Evolutionary conservation across 2,797 vertebrate species (phyloP).

Genomic region (Pangasius larnaudii): DNA sequence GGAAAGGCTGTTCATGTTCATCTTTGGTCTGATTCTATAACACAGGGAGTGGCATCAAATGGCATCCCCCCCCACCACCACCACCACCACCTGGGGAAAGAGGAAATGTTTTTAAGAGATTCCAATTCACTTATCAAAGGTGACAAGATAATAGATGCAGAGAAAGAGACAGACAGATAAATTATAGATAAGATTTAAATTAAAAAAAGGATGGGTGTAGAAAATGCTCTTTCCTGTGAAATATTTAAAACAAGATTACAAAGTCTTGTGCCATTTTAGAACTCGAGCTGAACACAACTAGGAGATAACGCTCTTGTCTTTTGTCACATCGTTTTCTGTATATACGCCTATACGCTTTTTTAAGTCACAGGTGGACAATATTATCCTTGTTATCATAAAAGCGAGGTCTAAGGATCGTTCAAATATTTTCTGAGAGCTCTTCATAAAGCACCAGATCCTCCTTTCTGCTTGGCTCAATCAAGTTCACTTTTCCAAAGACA

Average conservation of each 20-base stretch:
- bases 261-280: not conserved
- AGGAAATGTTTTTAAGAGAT: not conserved
- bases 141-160: slow-evolving; percentile 8
- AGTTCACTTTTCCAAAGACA: not conserved
- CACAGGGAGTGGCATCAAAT: not conserved
- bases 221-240: not conserved
- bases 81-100: not conserved
- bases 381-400: not conserved
- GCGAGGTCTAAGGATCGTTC: not conserved
- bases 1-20: not conserved
- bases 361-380: not conserved
- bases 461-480: not conserved
- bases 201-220: not conserved
- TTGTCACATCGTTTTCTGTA: not conserved
- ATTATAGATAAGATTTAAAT: not conserved
- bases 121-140: not conserved
- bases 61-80: not conserved
- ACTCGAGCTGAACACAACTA: not conserved
- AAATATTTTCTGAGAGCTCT: slow-evolving; percentile 2
- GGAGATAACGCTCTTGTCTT: not conserved
- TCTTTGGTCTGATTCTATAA: slow-evolving; percentile 9
- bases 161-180: slow-evolving; percentile 10
- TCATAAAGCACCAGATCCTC: slow-evolving; percentile 3
- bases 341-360: not conserved
- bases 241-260: not conserved